phyloP scores from a whole-genome alignment of 2,113 vertebrate species.

The Chamaea fasciata region DNA sequence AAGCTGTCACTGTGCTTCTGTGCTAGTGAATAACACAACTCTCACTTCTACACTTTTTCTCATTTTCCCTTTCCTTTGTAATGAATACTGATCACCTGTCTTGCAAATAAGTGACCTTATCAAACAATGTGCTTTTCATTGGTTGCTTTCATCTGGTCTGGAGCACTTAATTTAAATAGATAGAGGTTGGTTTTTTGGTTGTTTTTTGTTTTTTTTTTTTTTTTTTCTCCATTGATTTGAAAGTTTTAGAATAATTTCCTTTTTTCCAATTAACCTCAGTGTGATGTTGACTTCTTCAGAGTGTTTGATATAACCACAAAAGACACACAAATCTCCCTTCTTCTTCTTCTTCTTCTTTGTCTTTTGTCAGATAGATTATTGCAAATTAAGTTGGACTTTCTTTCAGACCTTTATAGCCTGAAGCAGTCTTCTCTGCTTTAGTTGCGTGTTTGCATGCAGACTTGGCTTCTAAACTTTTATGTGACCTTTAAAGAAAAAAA shows the following conservation, averaged over 20 bases:
- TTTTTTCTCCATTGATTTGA: not conserved
- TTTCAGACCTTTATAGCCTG: not conserved
- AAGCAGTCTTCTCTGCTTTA: not conserved
- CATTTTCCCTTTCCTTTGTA: not conserved
- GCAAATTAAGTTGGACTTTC: not conserved
- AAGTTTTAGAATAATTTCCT: not conserved
- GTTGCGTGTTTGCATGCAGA: not conserved
- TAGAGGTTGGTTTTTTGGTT: not conserved
- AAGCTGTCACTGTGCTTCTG: not conserved
- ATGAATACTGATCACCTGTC: not conserved
- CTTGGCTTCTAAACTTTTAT: not conserved
- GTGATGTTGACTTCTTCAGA: not conserved
- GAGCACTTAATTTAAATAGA: not conserved
- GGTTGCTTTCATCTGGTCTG: not conserved
- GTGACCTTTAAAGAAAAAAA: not conserved
- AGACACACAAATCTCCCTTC: not conserved
- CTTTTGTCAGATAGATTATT: not conserved
- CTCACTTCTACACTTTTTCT: not conserved
- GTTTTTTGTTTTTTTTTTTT: not conserved
- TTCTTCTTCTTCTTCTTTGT: not conserved
- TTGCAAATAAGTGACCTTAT: conserved; percentile 11
- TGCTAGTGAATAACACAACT: not conserved
- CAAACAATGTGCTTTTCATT: not conserved
- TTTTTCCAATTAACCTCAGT: not conserved
- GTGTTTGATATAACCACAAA: not conserved